Base-by-base conservation (phyloP, 2,113 vertebrate species). In the Egretta garzetta region DNA sequence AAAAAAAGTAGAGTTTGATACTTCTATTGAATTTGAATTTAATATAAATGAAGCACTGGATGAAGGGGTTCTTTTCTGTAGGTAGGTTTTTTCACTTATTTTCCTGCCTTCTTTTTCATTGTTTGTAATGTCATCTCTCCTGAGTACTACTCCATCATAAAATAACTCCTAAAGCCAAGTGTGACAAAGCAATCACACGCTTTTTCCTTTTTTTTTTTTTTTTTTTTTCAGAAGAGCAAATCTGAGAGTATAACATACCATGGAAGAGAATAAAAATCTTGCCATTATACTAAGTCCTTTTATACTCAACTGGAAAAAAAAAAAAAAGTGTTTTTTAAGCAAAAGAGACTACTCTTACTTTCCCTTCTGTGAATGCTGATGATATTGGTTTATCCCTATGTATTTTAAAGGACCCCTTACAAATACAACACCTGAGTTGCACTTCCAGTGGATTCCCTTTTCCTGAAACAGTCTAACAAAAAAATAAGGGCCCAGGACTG, bases 101-200 rank as follows among this genome's bases (percentile, higher is more conserved):
- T 55, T 90, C 3, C 41, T 64, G 10, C 2, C 8, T 45, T 80
- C 7, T 45, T 75, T 88, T 75, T 20, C 15, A 45, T 8, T 47
- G 3, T 16, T 86, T 67, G 6, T 64, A 84, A 39, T 30, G 2
- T 14, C 47, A 45, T 52, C 9, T 70, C 8, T 56, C 3, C 10
- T 0, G 2, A 55, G 17, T 50, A 39, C 30, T 59, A 72, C 2
- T 63, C 22, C 10, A 55, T 30, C 14, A 58, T 30, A 67, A 88
- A 70, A 50, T 16, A 80, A 30, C 59, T 15, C 26, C 28, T 75
- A 45, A 80, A 75, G 21, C 3, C 16, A 58, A 39, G 6, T 26
- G 3, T 28, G 9, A 55, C 37, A 63, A 49, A 70, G 2, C 1
- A 43, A 22, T 43, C 7, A 8, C 7, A 33, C 0, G 12, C 4